Conservation (phyloP, 2,888 invertebrate genomes). For the Ochropleura leucogaster region DNA sequence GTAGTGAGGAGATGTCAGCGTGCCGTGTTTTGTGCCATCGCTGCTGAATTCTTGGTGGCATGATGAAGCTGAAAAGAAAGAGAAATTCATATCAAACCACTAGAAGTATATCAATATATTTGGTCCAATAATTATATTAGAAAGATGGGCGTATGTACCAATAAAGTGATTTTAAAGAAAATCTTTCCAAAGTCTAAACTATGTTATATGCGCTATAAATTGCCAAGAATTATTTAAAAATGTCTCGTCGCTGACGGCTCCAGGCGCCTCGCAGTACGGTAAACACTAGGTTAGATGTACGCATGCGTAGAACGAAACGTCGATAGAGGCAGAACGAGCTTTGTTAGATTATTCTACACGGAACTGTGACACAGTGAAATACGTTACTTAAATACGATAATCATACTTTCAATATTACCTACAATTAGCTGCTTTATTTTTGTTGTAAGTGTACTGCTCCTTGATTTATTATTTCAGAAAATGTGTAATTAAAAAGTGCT, state of each 20-base stretch:
- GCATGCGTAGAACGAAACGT: conserved; percentile 66
- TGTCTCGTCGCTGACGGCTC: background rate
- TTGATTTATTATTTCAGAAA: background rate
- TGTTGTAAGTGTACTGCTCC: no score
- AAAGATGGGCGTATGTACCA: background rate
- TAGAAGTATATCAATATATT: background rate
- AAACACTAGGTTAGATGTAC: conserved; percentile 24
- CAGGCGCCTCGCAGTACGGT: background rate
- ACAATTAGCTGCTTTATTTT: background rate
- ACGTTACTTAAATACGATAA: background rate
- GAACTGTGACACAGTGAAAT: conserved; percentile 9
- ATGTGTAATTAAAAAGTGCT: background rate
- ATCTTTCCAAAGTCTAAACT: background rate
- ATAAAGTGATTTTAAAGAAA: background rate
- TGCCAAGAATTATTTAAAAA: background rate
- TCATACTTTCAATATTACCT: background rate
- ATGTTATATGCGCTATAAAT: background rate
- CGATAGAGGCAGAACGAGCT: conserved; percentile 50
- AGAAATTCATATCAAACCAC: conserved; percentile 33
- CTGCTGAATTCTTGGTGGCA: conserved; percentile 95
- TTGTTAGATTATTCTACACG: background rate
- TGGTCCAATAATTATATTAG: background rate
- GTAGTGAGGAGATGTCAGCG: conserved; percentile 95
- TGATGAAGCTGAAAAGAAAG: conserved; percentile 92
- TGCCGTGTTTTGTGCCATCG: conserved; percentile 95